Percentiles rank a stretch among this genome's conserved stretches.
Evolutionary conservation across 1,140 invertebrate species (phyloP).

Genomic region (Coelopa frigida): DNA sequence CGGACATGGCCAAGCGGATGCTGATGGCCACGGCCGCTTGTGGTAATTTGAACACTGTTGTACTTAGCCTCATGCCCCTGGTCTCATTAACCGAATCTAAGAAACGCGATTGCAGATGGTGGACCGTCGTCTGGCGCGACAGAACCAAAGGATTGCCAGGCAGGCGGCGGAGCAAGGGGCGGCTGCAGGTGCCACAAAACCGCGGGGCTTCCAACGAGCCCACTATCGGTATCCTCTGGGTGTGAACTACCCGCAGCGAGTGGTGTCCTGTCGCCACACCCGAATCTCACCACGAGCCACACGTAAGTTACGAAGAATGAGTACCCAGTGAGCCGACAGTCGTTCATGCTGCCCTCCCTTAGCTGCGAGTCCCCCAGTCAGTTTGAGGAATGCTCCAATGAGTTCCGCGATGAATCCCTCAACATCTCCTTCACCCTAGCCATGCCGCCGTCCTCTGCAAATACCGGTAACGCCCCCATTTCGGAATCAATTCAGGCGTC

Average conservation of each 20-base stretch:
- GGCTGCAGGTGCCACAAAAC: conserved; percentile 18
- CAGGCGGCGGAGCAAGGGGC: conserved; percentile 9
- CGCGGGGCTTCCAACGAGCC: conserved; percentile 35
- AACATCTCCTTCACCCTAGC: conserved; percentile 43
- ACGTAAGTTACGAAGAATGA: no score
- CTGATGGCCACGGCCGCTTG: conserved; percentile 31
- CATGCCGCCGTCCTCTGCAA: conserved; percentile 20
- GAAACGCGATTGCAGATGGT: conserved; percentile 43
- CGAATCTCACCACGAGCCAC: conserved; percentile 2
- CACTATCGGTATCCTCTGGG: conserved; percentile 34
- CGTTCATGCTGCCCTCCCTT: background rate
- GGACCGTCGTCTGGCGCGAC: conserved; percentile 31
- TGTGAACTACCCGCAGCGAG: conserved; percentile 34
- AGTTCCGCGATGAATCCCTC: conserved; percentile 31
- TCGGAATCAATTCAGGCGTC: no score
- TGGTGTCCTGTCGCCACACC: conserved; percentile 18
- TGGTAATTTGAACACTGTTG: conserved; percentile 20
- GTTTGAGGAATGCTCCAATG: conserved; percentile 22
- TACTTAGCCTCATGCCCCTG: background rate
- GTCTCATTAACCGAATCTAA: conserved; percentile 23
- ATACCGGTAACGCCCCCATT: no score
- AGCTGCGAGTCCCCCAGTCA: conserved; percentile 12
- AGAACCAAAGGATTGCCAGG: conserved; percentile 11
- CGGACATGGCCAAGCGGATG: conserved; percentile 24
- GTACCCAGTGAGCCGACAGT: no score